These are phyloP conservation scores for Loriculus beryllinus DNA, from an alignment of 2,797 vertebrate species.

Conservation along the genomic window DNA sequence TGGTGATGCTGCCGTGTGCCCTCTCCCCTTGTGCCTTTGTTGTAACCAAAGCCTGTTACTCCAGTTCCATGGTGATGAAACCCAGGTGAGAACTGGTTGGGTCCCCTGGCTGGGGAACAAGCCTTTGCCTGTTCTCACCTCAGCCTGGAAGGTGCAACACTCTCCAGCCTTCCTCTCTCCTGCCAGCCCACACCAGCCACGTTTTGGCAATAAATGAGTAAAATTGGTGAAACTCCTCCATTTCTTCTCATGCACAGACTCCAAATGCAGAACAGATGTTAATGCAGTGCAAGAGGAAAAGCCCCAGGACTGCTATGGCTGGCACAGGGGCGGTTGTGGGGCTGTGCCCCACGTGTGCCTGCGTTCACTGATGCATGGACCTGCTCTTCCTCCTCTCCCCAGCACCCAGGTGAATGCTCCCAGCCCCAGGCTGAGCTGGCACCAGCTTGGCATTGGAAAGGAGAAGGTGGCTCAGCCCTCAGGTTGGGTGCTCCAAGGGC, in stretches of 20 bases:
- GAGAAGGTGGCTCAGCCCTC: background rate
- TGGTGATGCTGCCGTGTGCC: background rate
- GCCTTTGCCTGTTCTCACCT: background rate
- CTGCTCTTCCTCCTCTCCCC: background rate
- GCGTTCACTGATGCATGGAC: accelerated
- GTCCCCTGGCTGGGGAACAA: background rate
- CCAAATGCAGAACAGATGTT: background rate
- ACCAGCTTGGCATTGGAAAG: background rate
- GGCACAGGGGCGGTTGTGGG: accelerated
- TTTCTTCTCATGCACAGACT: background rate
- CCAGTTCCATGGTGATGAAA: background rate
- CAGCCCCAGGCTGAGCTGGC: background rate
- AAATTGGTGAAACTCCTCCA: background rate
- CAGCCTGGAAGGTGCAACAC: background rate
- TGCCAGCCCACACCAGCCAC: background rate
- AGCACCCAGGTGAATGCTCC: background rate
- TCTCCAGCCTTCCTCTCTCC: background rate
- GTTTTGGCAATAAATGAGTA: background rate
- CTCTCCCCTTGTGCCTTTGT: background rate
- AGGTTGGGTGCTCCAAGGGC: background rate
- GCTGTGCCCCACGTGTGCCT: background rate
- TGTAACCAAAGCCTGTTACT: background rate
- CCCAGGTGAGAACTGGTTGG: background rate
- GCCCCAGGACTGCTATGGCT: background rate
- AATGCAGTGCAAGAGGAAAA: background rate